Base-by-base conservation (phyloP, 1,140 invertebrate genomes). In the Pachypeltis micranthus region DNA sequence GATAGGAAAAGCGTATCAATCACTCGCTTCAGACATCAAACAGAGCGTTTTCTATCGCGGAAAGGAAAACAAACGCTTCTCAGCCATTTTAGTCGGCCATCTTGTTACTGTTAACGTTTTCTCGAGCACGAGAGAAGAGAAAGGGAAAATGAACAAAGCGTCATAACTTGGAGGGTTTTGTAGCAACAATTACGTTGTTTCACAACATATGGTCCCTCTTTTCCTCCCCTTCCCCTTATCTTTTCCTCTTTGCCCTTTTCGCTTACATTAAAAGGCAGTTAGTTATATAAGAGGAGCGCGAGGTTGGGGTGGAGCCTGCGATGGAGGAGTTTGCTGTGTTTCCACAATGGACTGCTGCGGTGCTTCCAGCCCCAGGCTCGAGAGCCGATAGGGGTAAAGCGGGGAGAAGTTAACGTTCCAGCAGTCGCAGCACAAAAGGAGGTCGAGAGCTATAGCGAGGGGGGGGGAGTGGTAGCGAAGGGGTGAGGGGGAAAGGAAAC, bases 171-270 rank as follows among this genome's bases (percentile, higher is more conserved):
- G 44, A 28, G 25, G 27, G 55, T 58, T 44, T 63, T 63, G 62
- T 63, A 39, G 55, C 44, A 51, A 62, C 60, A 62, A 62, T 62
- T 62, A 62, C 60, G 54, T 62, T 62, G 60, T 62, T 62, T 62
- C 60, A 24, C 60, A 62, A 62, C 60, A 62, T 62, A 62, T 62
- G 59, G 59, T 39, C 19, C 29, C 59, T 23, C 59, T 21, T 16
- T 34, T 23, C 3, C 10, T 24, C 39, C 21, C 16, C 24, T 24
- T 2, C 21, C 21, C 19, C 47, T 21, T 4, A 10, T 21, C 19
- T 21, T 51, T 10, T 21, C 19, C 47, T 51, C 47, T 21, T 7
- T 21, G 10, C 12, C 10, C 47, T 21, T 51, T 51, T 51, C 47
- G 47, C 47, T 51, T 51, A 51, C 47, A 62, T 62, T 62, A 62